Percentiles rank a stretch among this genome's conserved stretches.
Evolutionary conservation across 2,113 vertebrate genomes (phyloP).

Genomic region (Marcusenius ussheri): DNA sequence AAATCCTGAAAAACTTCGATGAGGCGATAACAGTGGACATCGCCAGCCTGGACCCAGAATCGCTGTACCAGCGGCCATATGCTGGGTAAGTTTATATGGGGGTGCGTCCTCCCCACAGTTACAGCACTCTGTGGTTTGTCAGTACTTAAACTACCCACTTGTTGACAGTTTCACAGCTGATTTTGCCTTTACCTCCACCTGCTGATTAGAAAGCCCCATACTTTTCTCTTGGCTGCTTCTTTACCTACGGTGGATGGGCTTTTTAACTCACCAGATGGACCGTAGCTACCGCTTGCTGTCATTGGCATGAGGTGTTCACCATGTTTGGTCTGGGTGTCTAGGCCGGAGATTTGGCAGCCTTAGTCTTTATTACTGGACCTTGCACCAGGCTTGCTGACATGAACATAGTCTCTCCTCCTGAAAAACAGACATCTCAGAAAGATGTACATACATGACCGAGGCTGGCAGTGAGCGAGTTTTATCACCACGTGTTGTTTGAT

Average conservation of each 20-base stretch:
- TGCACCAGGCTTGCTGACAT: neutral
- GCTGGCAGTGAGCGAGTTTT: neutral
- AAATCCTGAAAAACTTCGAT: constrained; percentile 99
- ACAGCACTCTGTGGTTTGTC: neutral
- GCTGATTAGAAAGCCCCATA: neutral
- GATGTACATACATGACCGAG: neutral
- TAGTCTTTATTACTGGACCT: neutral
- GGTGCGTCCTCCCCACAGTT: too few relatives aligned
- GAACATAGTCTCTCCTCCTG: neutral
- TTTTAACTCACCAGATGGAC: neutral
- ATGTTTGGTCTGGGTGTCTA: neutral
- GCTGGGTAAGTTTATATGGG: constrained; percentile 76
- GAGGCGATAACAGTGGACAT: constrained; percentile 97
- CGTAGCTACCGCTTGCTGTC: neutral
- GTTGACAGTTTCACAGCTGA: neutral
- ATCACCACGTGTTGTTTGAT: neutral
- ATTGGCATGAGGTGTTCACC: neutral
- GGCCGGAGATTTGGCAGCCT: neutral
- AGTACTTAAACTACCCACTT: neutral
- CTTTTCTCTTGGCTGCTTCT: neutral
- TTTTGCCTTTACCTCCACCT: neutral
- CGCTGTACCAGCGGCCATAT: constrained; percentile 89
- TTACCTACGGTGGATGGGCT: neutral
- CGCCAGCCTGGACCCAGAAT: constrained; percentile 91
- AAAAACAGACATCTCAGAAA: neutral